Conservation (phyloP, 1,140 invertebrate species). For the Acromyrmex echinatior region DNA sequence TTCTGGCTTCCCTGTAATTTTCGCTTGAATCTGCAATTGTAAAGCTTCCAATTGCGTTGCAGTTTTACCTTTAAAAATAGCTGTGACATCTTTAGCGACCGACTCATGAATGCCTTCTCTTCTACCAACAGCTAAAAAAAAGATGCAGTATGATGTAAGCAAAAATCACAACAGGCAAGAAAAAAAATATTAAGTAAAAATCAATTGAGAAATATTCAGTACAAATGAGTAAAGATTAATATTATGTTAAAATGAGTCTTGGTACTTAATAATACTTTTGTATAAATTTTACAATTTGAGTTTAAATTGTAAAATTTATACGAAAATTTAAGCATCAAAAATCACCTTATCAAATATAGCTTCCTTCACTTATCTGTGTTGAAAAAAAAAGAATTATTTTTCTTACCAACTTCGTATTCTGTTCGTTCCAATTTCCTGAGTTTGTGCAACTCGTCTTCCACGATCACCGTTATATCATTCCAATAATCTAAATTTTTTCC, state of each 20-base stretch:
- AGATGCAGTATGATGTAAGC: neutral
- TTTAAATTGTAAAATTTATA: too few relatives aligned
- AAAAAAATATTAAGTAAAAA: neutral
- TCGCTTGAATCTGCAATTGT: slow-evolving; percentile 95
- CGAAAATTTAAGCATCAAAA: too few relatives aligned
- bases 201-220: too few relatives aligned
- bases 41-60: slow-evolving; percentile 94
- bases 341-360: too few relatives aligned
- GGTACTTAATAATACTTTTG: too few relatives aligned
- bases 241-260: too few relatives aligned
- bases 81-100: slow-evolving; percentile 95
- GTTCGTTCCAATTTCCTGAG: slow-evolving; percentile 91
- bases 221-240: too few relatives aligned
- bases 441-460: slow-evolving; percentile 97
- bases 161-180: slow-evolving; percentile 34
- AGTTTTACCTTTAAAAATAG: slow-evolving; percentile 97
- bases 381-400: slow-evolving; percentile 10
- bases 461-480: slow-evolving; percentile 98
- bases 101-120: slow-evolving; percentile 97
- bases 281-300: too few relatives aligned
- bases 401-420: slow-evolving; percentile 88
- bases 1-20: slow-evolving; percentile 94
- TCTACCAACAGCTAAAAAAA: slow-evolving; percentile 88
- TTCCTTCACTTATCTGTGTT: too few relatives aligned
- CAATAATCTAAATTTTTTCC: slow-evolving; percentile 97